Evolutionary conservation across 2,888 invertebrate species (phyloP), one percentile per base, ranked within the genome.

Genomic region (Lymantria monacha): DNA sequence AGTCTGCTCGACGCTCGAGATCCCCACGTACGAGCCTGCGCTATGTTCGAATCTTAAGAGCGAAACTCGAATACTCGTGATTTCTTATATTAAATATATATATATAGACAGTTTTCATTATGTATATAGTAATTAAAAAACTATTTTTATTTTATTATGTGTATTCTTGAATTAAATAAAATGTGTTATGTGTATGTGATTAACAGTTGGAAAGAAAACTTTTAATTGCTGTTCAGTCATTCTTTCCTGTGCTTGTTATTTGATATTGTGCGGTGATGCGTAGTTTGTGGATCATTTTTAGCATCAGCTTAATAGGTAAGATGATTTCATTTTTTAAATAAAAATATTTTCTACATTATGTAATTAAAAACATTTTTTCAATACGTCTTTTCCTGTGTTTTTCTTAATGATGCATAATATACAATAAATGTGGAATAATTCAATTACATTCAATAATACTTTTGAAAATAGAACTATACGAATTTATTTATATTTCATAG

Each of bases 1-100:
- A 87, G 88, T 88, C 82, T 76, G 83, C 81, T 77, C 76, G 75
- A 66, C 80, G 85, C 77, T 77, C 72, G 76, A 70, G 76, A 59
- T 65, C 73, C 64, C 70, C 70, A 60, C 79, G 77, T 82, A 82
- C 87, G 81, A 75, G 69, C 73, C 70, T 70, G 74, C 78, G 79
- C 72, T 57, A 74, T 78, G 75, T 70, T 72, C 55, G 65, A 62
- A 69, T 73, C 65, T 64, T 51, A 70, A 76, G 68, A 74, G 68
- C 67, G 78, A 83, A 79, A 15, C 22, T 41, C 22, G 41, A 38
- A 41, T 41, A 14, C 22, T 41, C 10, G 22, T 9, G 41, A 41
- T 14, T 14, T 7, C 9, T 14, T 40, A 40, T 22, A 22, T 12
- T 38, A 41, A 41, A 12, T 52, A 55, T 49, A 57, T 57, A 63